Base-by-base conservation (phyloP, 2,888 invertebrate species). In the Caenorhabditis wallacei region DNA sequence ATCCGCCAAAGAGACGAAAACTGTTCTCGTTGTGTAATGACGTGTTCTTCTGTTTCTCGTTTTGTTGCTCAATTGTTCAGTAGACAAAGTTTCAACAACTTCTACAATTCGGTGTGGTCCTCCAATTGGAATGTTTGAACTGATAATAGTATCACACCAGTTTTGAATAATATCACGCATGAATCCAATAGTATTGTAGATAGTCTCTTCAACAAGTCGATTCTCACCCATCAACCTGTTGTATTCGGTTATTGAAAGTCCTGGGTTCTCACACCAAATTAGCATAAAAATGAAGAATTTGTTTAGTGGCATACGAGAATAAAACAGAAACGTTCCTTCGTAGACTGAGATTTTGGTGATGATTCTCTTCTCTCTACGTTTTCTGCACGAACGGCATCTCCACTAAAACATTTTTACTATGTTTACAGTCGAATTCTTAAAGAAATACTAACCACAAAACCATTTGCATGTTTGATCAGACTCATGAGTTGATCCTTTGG, bases 261-360 rank as follows among this genome's bases (percentile, higher is more conserved):
- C 87, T 13, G 87, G 85, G 48, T 87, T 82, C 35, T 87, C 85
- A 30, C 83, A 87, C 87, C 87, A 87, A 20, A 84, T 83, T 1
- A 84, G 83, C 87, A 87, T 87, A 57, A 87, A 87, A 16, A 87
- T 84, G 72, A 87, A 87, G 70, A 87, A 85, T 63, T 87, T 87
- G 70, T 85, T 85, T 64, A 85, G 80, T 11, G 87, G 87, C 85
- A 87, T 87, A 3, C 87, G 59, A 1, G 85, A 85, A 30, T 87
- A 87, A 68, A 87, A 87, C 2, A 87, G 78, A 46, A 87, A 87
- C 2, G 87, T 85, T 16, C 85, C 85, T 48, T 87, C 87, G 53
- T 85, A 87, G n/a, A 87, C 85, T 16, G 85, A 85, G 30, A 87
- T 85, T 37, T 87, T 87, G 2, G 87, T 87, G 59, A 87, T 87